phyloP scores from a whole-genome alignment of 2,113 vertebrate genomes.

The Cebus imitator region DNA sequence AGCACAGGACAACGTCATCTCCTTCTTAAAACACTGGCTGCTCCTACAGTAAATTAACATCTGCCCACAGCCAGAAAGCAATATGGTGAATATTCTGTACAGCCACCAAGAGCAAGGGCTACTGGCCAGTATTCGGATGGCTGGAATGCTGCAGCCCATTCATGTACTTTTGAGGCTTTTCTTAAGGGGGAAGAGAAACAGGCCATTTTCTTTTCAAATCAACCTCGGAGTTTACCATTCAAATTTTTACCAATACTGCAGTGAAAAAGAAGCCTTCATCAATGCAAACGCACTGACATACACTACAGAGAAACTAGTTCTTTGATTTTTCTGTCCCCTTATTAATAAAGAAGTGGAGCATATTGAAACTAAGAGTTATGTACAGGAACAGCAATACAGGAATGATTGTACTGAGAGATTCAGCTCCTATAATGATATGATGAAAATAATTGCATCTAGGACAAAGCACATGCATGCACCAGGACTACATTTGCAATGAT shows the following conservation, averaged over 20 bases:
- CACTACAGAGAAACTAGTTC: neutral
- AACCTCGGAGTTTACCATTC: neutral
- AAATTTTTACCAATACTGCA: slow-evolving; percentile 13
- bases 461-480: neutral
- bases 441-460: neutral
- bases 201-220: slow-evolving; percentile 41
- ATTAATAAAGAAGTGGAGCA: neutral
- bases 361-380: neutral
- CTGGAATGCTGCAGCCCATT: neutral
- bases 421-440: neutral
- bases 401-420: neutral
- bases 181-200: neutral
- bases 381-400: neutral
- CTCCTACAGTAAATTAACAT: slow-evolving; percentile 35
- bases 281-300: neutral
- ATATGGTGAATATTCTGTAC: slow-evolving; percentile 9
- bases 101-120: neutral
- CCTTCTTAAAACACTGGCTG: slow-evolving; percentile 26
- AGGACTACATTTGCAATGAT: neutral
- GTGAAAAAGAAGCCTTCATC: neutral
- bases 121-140: neutral
- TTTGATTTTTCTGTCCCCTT: neutral
- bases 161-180: neutral
- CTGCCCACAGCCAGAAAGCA: neutral
- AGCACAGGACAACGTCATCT: neutral